phyloP scores from a whole-genome alignment of 2,888 invertebrate genomes.

The Dorcus parallelipipedus region DNA sequence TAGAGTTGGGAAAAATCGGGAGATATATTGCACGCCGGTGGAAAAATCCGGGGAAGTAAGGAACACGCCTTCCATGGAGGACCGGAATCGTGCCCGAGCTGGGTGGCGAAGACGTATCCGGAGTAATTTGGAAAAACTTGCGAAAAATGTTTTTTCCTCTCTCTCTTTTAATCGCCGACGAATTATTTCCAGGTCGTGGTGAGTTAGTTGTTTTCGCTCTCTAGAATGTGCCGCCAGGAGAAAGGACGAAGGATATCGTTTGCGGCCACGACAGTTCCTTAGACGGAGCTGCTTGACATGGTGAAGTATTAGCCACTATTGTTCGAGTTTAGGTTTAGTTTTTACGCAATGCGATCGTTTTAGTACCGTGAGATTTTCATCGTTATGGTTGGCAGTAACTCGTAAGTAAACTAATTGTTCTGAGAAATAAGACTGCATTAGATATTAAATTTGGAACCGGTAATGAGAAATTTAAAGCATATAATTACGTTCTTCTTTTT shows the following conservation, averaged over 20 bases:
- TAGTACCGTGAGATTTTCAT: conserved; percentile 25
- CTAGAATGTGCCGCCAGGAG: conserved; percentile 1
- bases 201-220: no score
- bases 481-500: no score
- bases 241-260: conserved; percentile 18
- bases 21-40: background rate
- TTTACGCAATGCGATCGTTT: conserved; percentile 7
- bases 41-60: background rate
- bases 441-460: no score
- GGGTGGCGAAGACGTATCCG: conserved; percentile 1
- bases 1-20: background rate
- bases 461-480: no score
- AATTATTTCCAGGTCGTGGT: no score
- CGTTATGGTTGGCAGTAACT: conserved; percentile 10
- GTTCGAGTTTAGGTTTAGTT: conserved; percentile 23
- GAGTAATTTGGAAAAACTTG: no score
- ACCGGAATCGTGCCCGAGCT: background rate
- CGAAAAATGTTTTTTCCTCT: no score
- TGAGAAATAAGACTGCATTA: no score
- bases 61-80: conserved; percentile 3
- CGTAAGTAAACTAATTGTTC: no score
- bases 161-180: no score
- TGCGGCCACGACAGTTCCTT: conserved; percentile 13
- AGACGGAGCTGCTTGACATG: conserved; percentile 23
- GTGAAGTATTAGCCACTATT: conserved; percentile 26